Evolutionary conservation across 2,113 vertebrate species (phyloP), one percentile per base, ranked within the genome.

Genomic region (Macquaria ambigua): DNA sequence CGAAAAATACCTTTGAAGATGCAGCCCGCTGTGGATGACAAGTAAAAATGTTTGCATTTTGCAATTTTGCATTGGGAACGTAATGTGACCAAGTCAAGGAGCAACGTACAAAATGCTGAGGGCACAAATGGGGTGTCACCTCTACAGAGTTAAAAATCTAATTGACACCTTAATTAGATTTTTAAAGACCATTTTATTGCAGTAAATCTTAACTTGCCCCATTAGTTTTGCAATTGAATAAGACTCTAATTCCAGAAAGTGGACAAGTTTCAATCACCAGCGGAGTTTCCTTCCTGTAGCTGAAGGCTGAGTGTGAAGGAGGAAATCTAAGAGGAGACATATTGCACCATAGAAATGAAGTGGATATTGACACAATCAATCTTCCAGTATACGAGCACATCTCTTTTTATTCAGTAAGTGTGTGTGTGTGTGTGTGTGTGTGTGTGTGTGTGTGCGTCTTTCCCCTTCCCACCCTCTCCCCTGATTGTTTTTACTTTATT

Each of bases 331-430:
- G 66, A 75, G 80, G 62, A 84, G 89, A 91, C 67, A 59, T 39
- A 81, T 11, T 37, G 82, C 73, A 14, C 41, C 31, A 16, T 8
- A 83, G 62, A 84, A 77, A 92, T 80, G 48, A 91, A 86, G 81
- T 83, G 84, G 71, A 90, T 93, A 95, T 92, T 93, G 92, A 90
- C 84, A 75, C 88, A 28, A 95, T 95, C 91, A 93, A 93, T 95
- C 94, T 93, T 92, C 58, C 71, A 41, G 72, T 61, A 73, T 87
- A 89, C 72, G 3, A 85, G 79, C 85, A 77, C 82, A 53, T 88
- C 61, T 83, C 83, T 73, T 90, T 86, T 91, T 87, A 83, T 87
- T 77, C 55, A 21, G 11, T 21, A 5, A 48, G 15, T 72, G 61
- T 76, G 58, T 62, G 78, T 74, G 80, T 34, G n/a, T n/a, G n/a